These are phyloP conservation scores for Stomatorhinus walkeri DNA, from an alignment of 2,797 vertebrate genomes.

Conservation along the genomic window DNA sequence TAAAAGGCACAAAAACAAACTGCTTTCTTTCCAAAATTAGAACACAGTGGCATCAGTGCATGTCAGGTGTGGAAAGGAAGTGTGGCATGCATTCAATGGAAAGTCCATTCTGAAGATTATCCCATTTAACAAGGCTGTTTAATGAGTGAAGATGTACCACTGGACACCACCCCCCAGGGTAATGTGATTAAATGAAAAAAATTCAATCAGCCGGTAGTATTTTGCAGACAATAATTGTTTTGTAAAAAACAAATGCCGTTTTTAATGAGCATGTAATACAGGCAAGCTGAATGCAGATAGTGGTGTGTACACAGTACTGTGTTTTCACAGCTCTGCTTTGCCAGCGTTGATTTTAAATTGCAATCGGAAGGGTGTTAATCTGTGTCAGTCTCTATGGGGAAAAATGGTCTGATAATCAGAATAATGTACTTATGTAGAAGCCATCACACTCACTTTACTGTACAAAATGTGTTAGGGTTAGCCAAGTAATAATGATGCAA, in stretches of 20 bases:
- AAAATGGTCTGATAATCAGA: background rate
- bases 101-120: background rate
- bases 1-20: background rate
- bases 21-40: background rate
- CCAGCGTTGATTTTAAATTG: background rate
- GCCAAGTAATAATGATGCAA: background rate
- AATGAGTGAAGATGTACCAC: conserved; percentile 6
- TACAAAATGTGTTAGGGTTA: background rate
- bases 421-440: background rate
- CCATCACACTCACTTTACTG: background rate
- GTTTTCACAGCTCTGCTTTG: background rate
- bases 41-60: background rate
- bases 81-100: background rate
- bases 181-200: conserved; percentile 11
- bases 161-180: background rate
- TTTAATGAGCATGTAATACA: background rate
- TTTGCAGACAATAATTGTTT: conserved; percentile 13
- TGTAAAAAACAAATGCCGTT: background rate
- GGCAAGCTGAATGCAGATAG: conserved; percentile 1
- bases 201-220: conserved; percentile 4
- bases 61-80: background rate
- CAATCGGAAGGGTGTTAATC: background rate
- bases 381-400: background rate
- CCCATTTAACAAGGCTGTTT: background rate
- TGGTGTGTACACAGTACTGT: background rate